Evolutionary conservation across 2,888 invertebrate genomes (phyloP).

Genomic region (Ctena decussata): DNA sequence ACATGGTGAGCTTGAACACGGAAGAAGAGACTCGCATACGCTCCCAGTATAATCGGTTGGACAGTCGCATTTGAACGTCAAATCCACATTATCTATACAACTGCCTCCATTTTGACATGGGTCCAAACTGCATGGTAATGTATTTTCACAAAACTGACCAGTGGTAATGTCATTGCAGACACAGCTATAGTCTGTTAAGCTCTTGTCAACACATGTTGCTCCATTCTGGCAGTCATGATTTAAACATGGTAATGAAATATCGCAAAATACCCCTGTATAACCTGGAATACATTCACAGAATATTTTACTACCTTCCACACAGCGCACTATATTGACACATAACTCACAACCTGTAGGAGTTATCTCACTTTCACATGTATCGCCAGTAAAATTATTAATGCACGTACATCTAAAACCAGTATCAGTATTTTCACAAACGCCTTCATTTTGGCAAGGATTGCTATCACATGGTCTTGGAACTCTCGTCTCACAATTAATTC

Average conservation of each 20-base stretch:
- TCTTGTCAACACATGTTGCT: slow-evolving; percentile 92
- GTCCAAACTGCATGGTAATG: slow-evolving; percentile 60
- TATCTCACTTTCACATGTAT: slow-evolving; percentile 67
- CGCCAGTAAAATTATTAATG: slow-evolving; percentile 63
- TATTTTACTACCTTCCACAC: slow-evolving; percentile 40
- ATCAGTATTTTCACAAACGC: slow-evolving; percentile 92
- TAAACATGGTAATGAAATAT: slow-evolving; percentile 72
- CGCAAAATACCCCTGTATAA: slow-evolving; percentile 77
- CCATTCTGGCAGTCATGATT: slow-evolving; percentile 88
- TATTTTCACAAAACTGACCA: slow-evolving; percentile 68
- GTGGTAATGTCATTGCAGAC: slow-evolving; percentile 69
- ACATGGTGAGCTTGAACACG: slow-evolving; percentile 71
- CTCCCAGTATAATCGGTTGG: slow-evolving; percentile 61
- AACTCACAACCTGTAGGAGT: slow-evolving; percentile 33
- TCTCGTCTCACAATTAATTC: slow-evolving; percentile 50
- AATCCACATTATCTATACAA: slow-evolving; percentile 47
- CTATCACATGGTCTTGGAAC: slow-evolving; percentile 54
- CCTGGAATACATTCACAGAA: slow-evolving; percentile 77
- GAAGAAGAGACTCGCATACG: slow-evolving; percentile 68
- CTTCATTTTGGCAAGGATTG: slow-evolving; percentile 89
- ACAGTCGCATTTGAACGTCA: slow-evolving; percentile 67
- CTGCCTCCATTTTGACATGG: slow-evolving; percentile 67
- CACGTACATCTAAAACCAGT: slow-evolving; percentile 68
- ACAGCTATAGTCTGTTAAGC: slow-evolving; percentile 63
- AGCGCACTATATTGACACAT: slow-evolving; percentile 39